Evolutionary conservation across 2,888 invertebrate species (phyloP), one percentile per base, ranked within the genome.

Genomic region (Auanema freiburgensis): DNA sequence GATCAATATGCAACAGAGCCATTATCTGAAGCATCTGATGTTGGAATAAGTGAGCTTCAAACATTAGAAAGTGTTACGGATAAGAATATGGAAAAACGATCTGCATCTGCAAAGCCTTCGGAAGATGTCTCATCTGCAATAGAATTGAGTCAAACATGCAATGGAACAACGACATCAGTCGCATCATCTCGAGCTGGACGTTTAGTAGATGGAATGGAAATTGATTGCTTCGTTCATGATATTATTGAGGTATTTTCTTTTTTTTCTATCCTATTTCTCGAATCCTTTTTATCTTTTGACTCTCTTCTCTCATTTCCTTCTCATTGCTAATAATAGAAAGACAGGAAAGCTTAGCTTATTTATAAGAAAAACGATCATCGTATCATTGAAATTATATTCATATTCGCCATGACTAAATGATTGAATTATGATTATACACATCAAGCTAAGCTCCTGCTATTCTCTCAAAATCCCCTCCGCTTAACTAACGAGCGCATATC

Each of bases 181-280:
- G n/a, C 33, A 33, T 33, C 61, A 61, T 21, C 58, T 3, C 5
- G 24, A 59, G 57, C 54, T 1, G 59, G 63, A 18, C 59, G 70
- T n/a, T 44, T 76, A 43, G 68, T 76, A 49, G 76, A 76, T 63
- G 74, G 74, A 55, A 55, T 72, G 43, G 67, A 66, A 46, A 60
- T 76, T 44, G 74, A 73, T 51, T 66, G 66, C n/a, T 71, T 74
- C 66, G 74, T 72, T 40, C 61, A 74, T 43, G 67, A 69, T 24
- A 51, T 78, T 43, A 67, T 77, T 40, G 64, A 66, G 65, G 77
- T 78, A 25, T 59, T 68, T 70, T 23, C 57, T 21, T 46, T 33
- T 33, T 8, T 33, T 33, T 33, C 33, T 33, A 33, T 5, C 3
- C 3, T 33, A 33, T 33, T 33, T 33, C 33, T 33, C 8, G 4